Conservation (phyloP, 2,888 invertebrate genomes). For the Ptychoptera albimana region DNA sequence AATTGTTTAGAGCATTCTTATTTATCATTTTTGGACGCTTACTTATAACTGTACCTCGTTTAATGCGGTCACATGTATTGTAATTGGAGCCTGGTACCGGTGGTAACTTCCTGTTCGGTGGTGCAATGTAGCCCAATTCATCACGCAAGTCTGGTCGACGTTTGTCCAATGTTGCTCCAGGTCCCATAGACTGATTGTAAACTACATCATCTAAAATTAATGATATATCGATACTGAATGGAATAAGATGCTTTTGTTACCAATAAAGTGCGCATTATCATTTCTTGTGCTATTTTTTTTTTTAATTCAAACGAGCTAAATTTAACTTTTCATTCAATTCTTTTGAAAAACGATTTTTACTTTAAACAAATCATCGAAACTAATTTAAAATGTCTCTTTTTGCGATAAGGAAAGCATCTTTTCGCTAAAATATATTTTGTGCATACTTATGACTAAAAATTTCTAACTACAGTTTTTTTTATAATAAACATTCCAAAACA, state of each 20-base stretch:
- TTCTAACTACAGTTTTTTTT: too few relatives aligned
- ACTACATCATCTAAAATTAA: conserved; percentile 68
- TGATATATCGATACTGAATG: conserved; percentile 18
- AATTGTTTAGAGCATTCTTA: conserved; percentile 3
- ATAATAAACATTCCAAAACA: too few relatives aligned
- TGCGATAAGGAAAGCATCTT: conserved; percentile 31
- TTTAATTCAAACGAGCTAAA: conserved; percentile 6
- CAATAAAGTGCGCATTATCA: conserved; percentile 6
- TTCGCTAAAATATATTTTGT: conserved; percentile 10
- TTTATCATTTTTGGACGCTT: conserved; percentile 32
- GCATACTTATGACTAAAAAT: too few relatives aligned
- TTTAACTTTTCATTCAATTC: conserved; percentile 5
- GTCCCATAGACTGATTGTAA: conserved; percentile 70
- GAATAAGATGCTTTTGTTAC: conserved; percentile 32
- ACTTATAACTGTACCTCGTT: conserved; percentile 86
- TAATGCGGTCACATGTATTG: conserved; percentile 86
- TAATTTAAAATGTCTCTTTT: conserved; percentile 13
- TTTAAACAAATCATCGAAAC: conserved; percentile 6
- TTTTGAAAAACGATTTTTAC: conserved; percentile 7
- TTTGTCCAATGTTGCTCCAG: conserved; percentile 63
- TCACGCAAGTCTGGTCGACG: conserved; percentile 68
- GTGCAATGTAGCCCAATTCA: conserved; percentile 84
- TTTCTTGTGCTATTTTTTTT: conserved; percentile 4
- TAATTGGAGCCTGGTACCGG: conserved; percentile 88
- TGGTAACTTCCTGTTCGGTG: conserved; percentile 80